Evolutionary conservation across 2,113 vertebrate genomes (phyloP).

Genomic region (Centrocercus urophasianus): DNA sequence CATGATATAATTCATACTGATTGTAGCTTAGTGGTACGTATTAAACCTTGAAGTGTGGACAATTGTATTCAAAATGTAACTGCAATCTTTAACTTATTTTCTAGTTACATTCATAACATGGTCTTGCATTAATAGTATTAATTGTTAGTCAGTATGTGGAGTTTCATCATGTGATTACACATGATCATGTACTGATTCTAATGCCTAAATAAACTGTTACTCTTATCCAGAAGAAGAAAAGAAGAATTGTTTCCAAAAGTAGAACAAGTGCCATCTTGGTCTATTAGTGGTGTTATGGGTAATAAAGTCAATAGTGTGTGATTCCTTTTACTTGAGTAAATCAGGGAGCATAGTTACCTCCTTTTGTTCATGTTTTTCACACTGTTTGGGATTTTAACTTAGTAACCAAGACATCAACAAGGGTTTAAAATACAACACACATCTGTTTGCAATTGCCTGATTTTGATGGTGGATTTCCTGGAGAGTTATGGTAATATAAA

Average conservation of each 20-base stretch:
- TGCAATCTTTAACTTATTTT: background rate
- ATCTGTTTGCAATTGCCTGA: constrained; percentile 47
- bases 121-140: background rate
- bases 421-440: background rate
- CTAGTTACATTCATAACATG: background rate
- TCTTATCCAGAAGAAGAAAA: background rate
- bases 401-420: background rate
- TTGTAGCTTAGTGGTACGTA: background rate
- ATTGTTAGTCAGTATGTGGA: background rate
- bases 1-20: background rate
- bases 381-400: constrained; percentile 5
- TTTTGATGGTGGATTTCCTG: constrained; percentile 58
- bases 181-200: background rate
- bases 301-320: background rate
- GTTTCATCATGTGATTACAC: background rate
- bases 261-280: background rate
- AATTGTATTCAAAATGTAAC: background rate
- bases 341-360: background rate
- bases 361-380: background rate
- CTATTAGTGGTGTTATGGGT: background rate
- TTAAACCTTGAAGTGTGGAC: background rate
- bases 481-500: constrained; percentile 47
- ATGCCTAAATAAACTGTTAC: background rate
- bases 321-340: background rate
- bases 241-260: background rate